Evolutionary conservation across 2,113 vertebrate genomes (phyloP).

Genomic region (Erythrolamprus reginae): DNA sequence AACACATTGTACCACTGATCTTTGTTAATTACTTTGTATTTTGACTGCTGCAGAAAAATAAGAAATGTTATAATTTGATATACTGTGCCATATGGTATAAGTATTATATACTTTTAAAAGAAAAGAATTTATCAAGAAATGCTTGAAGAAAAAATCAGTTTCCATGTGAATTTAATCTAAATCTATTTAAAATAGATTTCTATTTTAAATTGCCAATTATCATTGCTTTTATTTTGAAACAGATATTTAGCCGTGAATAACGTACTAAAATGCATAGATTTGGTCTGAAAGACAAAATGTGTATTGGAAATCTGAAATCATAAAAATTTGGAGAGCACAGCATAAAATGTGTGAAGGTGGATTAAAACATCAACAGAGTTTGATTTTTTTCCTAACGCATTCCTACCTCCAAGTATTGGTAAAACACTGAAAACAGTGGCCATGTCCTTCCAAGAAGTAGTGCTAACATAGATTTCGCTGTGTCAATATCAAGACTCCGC

Average conservation of each 20-base stretch:
- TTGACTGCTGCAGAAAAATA: conserved; percentile 81
- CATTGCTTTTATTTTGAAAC: not conserved
- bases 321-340: not conserved
- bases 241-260: not conserved
- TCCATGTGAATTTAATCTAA: not conserved
- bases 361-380: not conserved
- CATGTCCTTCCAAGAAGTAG: conserved; percentile 89
- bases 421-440: conserved; percentile 91
- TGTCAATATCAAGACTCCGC: conserved; percentile 93
- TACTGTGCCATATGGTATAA: not conserved
- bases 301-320: not conserved
- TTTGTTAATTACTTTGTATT: conserved; percentile 96
- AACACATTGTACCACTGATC: conserved; percentile 98
- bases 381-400: not conserved
- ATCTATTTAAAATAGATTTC: not conserved
- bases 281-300: not conserved
- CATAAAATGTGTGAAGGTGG: not conserved
- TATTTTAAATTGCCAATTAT: not conserved
- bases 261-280: not conserved
- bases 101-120: not conserved
- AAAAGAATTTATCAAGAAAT: not conserved
- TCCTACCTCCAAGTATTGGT: conserved; percentile 90
- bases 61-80: conserved; percentile 3
- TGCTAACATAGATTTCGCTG: conserved; percentile 92
- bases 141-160: not conserved